A percentile compares a stretch with the other conserved stretches of the same genome.
phyloP scores from a whole-genome alignment of 2,888 invertebrate genomes.

The Hydraecia micacea region DNA sequence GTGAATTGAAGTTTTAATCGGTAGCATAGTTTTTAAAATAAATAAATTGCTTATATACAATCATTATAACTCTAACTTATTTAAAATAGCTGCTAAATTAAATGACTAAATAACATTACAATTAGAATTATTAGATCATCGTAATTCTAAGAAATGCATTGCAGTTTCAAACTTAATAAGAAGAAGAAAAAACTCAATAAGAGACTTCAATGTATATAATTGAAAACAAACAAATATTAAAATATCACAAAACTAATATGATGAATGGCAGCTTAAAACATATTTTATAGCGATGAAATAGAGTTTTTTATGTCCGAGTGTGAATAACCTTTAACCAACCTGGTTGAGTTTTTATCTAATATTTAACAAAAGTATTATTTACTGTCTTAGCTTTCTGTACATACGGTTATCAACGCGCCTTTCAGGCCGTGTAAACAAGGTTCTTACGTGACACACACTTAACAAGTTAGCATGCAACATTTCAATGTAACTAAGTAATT shows the following conservation, averaged over 20 bases:
- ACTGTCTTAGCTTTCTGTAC: constrained; percentile 22
- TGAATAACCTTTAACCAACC: constrained; percentile 34
- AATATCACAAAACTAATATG: neutral
- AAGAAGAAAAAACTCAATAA: neutral
- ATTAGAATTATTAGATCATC: constrained; percentile 18
- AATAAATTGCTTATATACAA: neutral
- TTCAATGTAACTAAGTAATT: neutral
- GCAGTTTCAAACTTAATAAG: neutral
- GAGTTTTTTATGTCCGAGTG: neutral
- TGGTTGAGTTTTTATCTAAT: constrained; percentile 26
- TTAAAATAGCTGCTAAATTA: neutral
- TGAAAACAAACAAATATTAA: constrained; percentile 5
- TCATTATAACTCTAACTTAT: neutral
- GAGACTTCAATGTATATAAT: neutral
- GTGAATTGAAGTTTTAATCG: neutral
- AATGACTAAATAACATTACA: neutral
- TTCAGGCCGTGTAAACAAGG: constrained; percentile 33
- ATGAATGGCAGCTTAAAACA: neutral
- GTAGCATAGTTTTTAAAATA: neutral
- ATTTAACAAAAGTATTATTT: constrained; percentile 14
- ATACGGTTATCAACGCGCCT: constrained; percentile 35
- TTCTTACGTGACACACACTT: neutral
- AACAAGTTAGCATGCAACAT: neutral
- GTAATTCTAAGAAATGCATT: neutral
- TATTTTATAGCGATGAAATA: neutral